Evolutionary conservation across 2,888 invertebrate genomes (phyloP), one percentile per base, ranked within the genome.

Genomic region (Phengaris alcon): DNA sequence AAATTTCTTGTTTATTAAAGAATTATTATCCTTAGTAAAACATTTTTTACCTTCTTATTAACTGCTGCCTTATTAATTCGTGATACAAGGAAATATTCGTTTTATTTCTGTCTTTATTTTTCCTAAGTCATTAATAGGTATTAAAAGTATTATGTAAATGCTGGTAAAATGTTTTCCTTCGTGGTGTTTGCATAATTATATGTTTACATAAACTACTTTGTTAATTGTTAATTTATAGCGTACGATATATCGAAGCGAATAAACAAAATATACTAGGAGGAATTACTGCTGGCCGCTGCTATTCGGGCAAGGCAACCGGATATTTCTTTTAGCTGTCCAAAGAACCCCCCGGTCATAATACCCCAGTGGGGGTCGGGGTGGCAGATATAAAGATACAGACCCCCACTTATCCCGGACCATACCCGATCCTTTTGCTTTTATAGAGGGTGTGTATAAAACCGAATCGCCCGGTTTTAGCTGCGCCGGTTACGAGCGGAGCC

Each of bases 281-380:
- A 88, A 91, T 90, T 90, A 89, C 90, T 88, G 90, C 86, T 88
- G 85, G 85, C 85, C 84, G 87, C 85, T 85, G 87, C 86, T 86
- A 84, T 85, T 85, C 87, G 87, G 86, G 87, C 85, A 88, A 89
- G 83, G 90, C 90, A 87, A 88, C 92, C 92, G 92, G 91, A 92
- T 93, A 93, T 93, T 93, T 93, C 93, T 93, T 91, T 93, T 91
- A 93, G 93, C 92, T 92, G 92, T 92, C 93, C 93, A 91, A 93
- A 91, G 91, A 90, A 89, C 91, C 92, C 88, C 91, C 92, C 92
- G 90, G 90, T 90, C 90, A 91, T 92, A 92, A 93, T 92, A 90
- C 90, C 89, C 88, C 85, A 85, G 86, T 84, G 87, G 90, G 90
- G 89, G 90, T 84, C 82, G 86, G 88, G 90, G 90, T 87, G 90